Base-by-base conservation (phyloP, 2,888 invertebrate species). In the Neria commutata region DNA sequence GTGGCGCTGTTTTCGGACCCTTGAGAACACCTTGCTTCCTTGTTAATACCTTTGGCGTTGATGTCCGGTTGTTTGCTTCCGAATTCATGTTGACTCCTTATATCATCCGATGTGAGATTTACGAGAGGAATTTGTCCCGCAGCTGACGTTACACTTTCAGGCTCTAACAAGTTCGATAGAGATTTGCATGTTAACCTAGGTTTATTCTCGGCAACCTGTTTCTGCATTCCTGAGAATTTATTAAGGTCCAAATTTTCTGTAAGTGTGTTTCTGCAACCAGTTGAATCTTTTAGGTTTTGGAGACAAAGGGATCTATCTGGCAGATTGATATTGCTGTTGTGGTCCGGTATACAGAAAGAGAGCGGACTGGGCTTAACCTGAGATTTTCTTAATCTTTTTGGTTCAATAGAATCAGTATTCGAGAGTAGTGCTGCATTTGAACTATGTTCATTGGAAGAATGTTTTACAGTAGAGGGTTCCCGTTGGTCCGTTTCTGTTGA, bases 161-260 rank as follows among this genome's bases (percentile, higher is more conserved):
- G 85, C 70, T 86, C 85, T 73, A 87, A 73, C 62, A 87, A 79
- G 75, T 88, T 88, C 65, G 86, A 85, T 65, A 88, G 82, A 23
- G 87, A 86, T 75, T 86, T 88, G 61, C 86, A 86, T 74, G 86
- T 86, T 59, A 87, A 85, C 67, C 87, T 82, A 40, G 87, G 87
- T 61, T 87, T 85, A 64, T 85, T 84, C 77, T 77, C 83, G 68
- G 83, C 65, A 82, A 83, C 83, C 80, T 82, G 71, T 76, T 79
- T 69, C 80, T 84, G 66, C 81, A 71, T 62, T 40, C 54, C 60
- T 17, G 45, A 33, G 54, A 54, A 62, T 61, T 64, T 66, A 46
- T 62, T 64, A 6, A 54, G 48, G 23, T 67, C 63, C 6, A 26
- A 24, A 46, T 45, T 50, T 2, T 54, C 49, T n/a, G 37, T n/a